These are phyloP conservation scores for Sminthurinus signatus DNA, from an alignment of 1,140 invertebrate species.

Conservation along the genomic window DNA sequence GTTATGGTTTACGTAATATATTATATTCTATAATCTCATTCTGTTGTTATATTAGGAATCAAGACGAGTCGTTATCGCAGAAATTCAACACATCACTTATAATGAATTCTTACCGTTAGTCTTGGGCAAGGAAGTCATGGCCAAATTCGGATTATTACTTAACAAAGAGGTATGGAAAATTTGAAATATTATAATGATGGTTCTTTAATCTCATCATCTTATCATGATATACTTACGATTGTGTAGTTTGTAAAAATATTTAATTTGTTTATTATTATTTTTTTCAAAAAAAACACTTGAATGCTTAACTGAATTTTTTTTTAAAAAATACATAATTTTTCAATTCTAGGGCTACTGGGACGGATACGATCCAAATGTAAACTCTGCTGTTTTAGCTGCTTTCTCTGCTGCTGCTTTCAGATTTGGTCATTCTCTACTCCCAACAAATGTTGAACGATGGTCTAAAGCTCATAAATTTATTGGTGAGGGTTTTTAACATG, in stretches of 20 bases:
- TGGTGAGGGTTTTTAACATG: constrained; percentile 42
- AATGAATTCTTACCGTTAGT: constrained; percentile 92
- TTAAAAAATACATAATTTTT: constrained; percentile 1
- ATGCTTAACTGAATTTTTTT: too few relatives aligned
- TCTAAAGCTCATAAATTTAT: constrained; percentile 51
- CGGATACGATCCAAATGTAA: constrained; percentile 53
- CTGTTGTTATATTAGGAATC: constrained; percentile 58
- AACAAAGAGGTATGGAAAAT: too few relatives aligned
- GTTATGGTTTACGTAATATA: too few relatives aligned
- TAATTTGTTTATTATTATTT: too few relatives aligned
- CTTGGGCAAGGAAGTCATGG: constrained; percentile 86
- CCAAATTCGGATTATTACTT: constrained; percentile 60
- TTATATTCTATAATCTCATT: too few relatives aligned
- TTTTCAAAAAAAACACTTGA: too few relatives aligned
- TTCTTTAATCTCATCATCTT: too few relatives aligned
- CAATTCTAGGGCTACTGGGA: constrained; percentile 48
- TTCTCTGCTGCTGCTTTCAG: constrained; percentile 51
- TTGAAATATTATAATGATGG: too few relatives aligned
- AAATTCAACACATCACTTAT: constrained; percentile 88
- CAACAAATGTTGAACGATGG: constrained; percentile 51
- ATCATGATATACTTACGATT: too few relatives aligned
- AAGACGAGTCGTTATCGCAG: constrained; percentile 77
- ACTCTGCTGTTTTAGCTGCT: constrained; percentile 46
- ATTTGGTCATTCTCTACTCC: constrained; percentile 52
- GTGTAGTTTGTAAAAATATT: too few relatives aligned